These are phyloP conservation scores for Ophion slaviceki DNA, from an alignment of 2,888 invertebrate genomes.

Conservation along the genomic window DNA sequence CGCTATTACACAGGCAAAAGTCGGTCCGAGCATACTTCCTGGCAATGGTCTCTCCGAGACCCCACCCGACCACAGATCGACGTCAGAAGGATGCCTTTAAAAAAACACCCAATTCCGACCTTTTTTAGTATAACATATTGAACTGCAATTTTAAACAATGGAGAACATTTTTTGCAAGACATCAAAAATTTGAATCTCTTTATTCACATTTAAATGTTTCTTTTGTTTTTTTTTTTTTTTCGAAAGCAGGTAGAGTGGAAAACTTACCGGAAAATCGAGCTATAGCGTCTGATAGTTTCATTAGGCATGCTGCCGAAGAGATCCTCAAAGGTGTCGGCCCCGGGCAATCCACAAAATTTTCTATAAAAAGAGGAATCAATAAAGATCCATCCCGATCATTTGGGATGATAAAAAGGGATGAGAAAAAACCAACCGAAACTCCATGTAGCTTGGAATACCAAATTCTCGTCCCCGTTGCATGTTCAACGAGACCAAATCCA, in stretches of 20 bases:
- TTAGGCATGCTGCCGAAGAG: slow-evolving; percentile 95
- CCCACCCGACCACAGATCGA: slow-evolving; percentile 97
- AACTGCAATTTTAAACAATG: too few relatives aligned
- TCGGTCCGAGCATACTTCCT: slow-evolving; percentile 96
- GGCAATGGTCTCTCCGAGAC: slow-evolving; percentile 95
- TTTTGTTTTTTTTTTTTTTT: too few relatives aligned
- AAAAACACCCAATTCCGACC: background rate
- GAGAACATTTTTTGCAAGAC: too few relatives aligned
- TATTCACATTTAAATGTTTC: background rate
- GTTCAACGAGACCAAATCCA: slow-evolving; percentile 96
- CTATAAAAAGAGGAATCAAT: slow-evolving; percentile 80
- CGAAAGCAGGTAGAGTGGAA: background rate
- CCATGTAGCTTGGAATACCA: slow-evolving; percentile 96
- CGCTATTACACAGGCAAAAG: slow-evolving; percentile 97
- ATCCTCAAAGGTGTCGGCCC: slow-evolving; percentile 91
- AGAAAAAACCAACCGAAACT: slow-evolving; percentile 86
- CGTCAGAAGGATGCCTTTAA: slow-evolving; percentile 92
- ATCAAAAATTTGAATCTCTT: background rate
- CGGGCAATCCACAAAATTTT: slow-evolving; percentile 94
- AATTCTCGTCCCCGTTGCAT: slow-evolving; percentile 97
- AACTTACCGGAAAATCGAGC: slow-evolving; percentile 92
- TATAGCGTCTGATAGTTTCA: slow-evolving; percentile 92
- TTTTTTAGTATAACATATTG: slow-evolving; percentile 2
- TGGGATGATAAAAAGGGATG: background rate
- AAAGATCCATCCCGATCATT: background rate